These are phyloP conservation scores for Pachyrhynchus sulphureomaculatus DNA, from an alignment of 1,140 invertebrate species.

Conservation along the genomic window DNA sequence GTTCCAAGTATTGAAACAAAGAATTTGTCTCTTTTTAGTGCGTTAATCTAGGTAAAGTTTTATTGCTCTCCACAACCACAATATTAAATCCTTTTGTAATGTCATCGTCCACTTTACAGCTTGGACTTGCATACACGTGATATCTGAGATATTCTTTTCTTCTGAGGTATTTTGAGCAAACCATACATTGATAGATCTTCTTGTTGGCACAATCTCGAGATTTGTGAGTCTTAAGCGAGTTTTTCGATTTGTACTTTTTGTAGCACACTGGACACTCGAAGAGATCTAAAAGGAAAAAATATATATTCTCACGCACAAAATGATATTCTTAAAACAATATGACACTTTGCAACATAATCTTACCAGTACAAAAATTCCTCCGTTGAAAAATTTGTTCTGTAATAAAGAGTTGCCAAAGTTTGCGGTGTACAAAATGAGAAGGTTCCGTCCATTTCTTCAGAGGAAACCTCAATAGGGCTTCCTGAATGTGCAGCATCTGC, in stretches of 20 bases:
- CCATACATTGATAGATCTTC: conserved; percentile 2
- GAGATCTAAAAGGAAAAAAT: not conserved
- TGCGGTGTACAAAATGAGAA: too few relatives aligned
- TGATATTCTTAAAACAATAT: too few relatives aligned
- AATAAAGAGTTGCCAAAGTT: too few relatives aligned
- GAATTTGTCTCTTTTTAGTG: too few relatives aligned
- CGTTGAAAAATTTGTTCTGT: too few relatives aligned
- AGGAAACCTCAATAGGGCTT: too few relatives aligned
- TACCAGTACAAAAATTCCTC: too few relatives aligned
- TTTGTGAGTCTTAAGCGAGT: conserved; percentile 7
- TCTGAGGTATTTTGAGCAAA: not conserved
- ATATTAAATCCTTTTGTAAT: not conserved
- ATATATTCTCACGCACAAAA: too few relatives aligned
- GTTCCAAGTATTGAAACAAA: too few relatives aligned
- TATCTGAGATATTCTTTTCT: conserved; percentile 1
- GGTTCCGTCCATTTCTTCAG: too few relatives aligned
- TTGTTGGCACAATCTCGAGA: conserved; percentile 4
- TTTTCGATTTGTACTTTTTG: conserved; percentile 3
- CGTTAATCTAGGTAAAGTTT: not conserved
- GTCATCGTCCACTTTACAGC: not conserved
- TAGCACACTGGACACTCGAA: conserved; percentile 5
- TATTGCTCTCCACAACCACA: not conserved
- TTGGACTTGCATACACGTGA: not conserved
- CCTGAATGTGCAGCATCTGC: too few relatives aligned
- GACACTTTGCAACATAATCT: too few relatives aligned